These are phyloP conservation scores for Lepus oiostolus DNA, from an alignment of 2,797 vertebrate genomes.

Conservation along the genomic window DNA sequence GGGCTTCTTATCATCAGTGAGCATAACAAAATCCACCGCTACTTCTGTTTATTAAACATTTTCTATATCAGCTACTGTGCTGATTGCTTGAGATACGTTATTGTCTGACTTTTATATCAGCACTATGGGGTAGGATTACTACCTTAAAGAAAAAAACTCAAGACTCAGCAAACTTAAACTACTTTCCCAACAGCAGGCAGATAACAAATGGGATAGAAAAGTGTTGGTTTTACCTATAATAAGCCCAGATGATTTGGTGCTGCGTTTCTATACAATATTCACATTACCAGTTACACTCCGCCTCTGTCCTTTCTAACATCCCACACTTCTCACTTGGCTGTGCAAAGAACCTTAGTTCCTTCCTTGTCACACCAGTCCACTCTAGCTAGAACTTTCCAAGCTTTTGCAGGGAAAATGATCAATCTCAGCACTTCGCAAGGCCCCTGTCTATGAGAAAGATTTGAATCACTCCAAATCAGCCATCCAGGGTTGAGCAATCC, in stretches of 20 bases:
- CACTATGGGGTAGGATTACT: not conserved
- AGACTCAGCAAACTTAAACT: not conserved
- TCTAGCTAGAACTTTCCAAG: not conserved
- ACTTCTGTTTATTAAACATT: not conserved
- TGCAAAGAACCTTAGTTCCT: not conserved
- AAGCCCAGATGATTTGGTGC: not conserved
- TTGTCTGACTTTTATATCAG: not conserved
- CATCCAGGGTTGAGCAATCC: not conserved
- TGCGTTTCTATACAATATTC: not conserved
- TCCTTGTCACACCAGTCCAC: not conserved
- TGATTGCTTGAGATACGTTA: not conserved
- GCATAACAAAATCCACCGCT: not conserved
- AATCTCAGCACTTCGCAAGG: not conserved
- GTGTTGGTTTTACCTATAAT: not conserved
- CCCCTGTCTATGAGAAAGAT: not conserved
- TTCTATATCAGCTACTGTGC: not conserved
- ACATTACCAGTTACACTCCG: not conserved
- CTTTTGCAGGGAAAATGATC: not conserved
- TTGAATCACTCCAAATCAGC: not conserved
- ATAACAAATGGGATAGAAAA: not conserved
- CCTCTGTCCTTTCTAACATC: not conserved
- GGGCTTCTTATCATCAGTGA: not conserved
- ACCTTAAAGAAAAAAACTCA: not conserved
- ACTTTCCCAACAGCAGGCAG: not conserved
- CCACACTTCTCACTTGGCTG: not conserved